A percentile compares a stretch with the other conserved stretches of the same genome.
These are phyloP conservation scores for Nephrotoma flavescens DNA, from an alignment of 2,888 invertebrate species.

Conservation along the genomic window DNA sequence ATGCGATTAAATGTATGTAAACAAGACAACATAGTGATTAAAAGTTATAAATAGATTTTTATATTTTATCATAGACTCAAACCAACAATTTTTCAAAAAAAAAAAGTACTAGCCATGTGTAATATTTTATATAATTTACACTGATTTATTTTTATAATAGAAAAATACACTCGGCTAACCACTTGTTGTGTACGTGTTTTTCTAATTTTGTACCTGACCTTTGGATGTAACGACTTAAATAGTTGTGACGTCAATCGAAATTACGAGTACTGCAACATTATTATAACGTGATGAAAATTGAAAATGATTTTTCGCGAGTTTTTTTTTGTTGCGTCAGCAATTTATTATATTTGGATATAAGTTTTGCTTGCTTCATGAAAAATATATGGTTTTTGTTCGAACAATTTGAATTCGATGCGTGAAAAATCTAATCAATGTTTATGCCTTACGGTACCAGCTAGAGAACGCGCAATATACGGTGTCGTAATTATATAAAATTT, in stretches of 20 bases:
- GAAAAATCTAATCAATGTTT: background rate
- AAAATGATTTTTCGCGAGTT: background rate
- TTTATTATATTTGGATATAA: background rate
- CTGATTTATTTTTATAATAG: background rate
- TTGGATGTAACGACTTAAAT: background rate
- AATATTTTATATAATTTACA: background rate
- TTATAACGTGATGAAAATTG: background rate
- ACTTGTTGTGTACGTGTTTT: background rate
- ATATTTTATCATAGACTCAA: background rate
- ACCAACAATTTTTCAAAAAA: background rate
- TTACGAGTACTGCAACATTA: background rate
- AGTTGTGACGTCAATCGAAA: background rate
- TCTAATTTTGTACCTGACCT: background rate
- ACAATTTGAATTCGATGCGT: background rate
- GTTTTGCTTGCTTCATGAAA: background rate
- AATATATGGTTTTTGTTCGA: background rate
- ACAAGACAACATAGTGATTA: background rate
- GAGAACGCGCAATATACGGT: background rate
- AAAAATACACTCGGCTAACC: background rate
- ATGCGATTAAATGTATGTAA: background rate
- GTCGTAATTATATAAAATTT: too few species aligned
- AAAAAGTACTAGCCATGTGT: background rate
- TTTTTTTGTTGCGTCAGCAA: background rate
- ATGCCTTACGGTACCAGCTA: background rate
- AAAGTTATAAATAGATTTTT: background rate